Evolutionary conservation across 2,113 vertebrate genomes (phyloP), one percentile per base, ranked within the genome.

Genomic region (Acrocephalus arundinaceus): DNA sequence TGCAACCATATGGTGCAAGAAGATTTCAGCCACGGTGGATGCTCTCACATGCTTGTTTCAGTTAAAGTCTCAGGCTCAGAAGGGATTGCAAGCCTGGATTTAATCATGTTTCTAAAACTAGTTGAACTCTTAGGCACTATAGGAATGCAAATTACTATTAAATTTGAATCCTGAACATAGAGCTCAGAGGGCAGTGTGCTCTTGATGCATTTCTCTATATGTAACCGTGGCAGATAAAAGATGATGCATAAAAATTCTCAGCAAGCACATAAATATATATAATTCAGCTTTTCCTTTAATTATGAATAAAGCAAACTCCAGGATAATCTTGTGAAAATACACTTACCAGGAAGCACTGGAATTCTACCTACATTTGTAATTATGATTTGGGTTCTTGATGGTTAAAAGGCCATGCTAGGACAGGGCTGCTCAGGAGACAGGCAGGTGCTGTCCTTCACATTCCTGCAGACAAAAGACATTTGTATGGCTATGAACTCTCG

Each of bases 31-130:
- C 18, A 18, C 9, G 1, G 46, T 54, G 46, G 82, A 85, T 61
- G n/a, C n/a, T 82, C 46, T 93, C 4, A 8, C 68, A 51, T 79
- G n/a, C 37, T 82, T 94, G 33, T 87, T 95, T 87, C 67, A 55
- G 54, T 86, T 94, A 85, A 57, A 58, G 28, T 89, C 54, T 89
- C 39, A 37, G 71, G 18, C 88, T 85, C 79, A 73, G 27, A 80
- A 88, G 39, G 23, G 51, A 71, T 86, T 94, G 46, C 23, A 91
- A 95, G 55, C 13, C 49, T 91, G 66, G 27, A 61, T 85, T 95
- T 91, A 91, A 89, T 91, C 51, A 73, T 58, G 46, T 79, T 80
- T 87, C 81, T 87, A 89, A 94, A 96, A 93, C 37, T 57, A 46
- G 58, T 59, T 82, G 75, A 89, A 93, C 80, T 58, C 49, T 93